phyloP scores from a whole-genome alignment of 2,797 vertebrate genomes.

The Gambelia wislizenii region DNA sequence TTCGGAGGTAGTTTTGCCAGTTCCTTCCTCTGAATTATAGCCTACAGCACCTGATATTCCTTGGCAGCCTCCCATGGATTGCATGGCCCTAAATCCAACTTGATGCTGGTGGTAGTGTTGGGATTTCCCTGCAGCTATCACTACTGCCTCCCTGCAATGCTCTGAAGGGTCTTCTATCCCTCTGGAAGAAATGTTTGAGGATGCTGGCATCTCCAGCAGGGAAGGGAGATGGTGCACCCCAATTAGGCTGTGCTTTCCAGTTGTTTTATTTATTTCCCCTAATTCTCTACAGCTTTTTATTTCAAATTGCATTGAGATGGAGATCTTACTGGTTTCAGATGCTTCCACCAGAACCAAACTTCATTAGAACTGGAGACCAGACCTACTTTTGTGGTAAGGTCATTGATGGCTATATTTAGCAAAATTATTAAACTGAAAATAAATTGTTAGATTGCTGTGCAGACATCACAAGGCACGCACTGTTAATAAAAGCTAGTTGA shows the following conservation, averaged over 20 bases:
- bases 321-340: neutral
- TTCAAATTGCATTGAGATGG: neutral
- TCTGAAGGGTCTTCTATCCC: too few relatives aligned
- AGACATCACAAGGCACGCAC: neutral
- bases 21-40: too few relatives aligned
- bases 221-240: too few relatives aligned
- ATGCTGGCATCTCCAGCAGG: too few relatives aligned
- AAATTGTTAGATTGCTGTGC: neutral
- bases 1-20: too few relatives aligned
- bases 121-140: too few relatives aligned
- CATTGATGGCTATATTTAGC: neutral
- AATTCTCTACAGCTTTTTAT: slow-evolving; percentile 6
- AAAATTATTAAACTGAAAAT: neutral
- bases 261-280: slow-evolving; percentile 26
- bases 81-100: too few relatives aligned
- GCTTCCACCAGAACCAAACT: slow-evolving; percentile 11
- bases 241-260: neutral
- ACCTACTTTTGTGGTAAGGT: neutral
- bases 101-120: too few relatives aligned
- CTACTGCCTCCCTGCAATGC: neutral
- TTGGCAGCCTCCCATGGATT: too few relatives aligned
- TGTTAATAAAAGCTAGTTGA: neutral
- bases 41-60: too few relatives aligned
- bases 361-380: neutral
- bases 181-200: too few relatives aligned